Evolutionary conservation across 2,113 vertebrate genomes (phyloP), one percentile per base, ranked within the genome.

Genomic region (Pholis gunnellus): DNA sequence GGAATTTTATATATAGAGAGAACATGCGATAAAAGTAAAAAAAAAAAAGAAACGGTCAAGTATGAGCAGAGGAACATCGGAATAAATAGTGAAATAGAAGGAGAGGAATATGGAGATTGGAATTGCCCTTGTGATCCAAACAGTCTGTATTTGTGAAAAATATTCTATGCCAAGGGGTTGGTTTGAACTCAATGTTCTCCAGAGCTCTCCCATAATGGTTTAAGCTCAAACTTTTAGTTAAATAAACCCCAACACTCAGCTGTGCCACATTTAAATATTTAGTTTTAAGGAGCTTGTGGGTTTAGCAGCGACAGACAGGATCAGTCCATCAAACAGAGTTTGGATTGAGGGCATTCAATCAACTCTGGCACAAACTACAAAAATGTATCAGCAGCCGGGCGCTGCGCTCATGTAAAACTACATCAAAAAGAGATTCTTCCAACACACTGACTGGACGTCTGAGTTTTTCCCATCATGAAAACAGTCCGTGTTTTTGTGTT

Each of bases 191-290:
- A 31, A 54, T 46, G 66, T 85, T 85, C 69, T 80, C 71, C 64
- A 77, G 66, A 71, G 72, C 46, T 59, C 74, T 60, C 57, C 36
- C 74, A 52, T 88, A 84, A 93, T 80, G 74, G 68, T 92, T 91
- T 88, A 84, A 89, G 74, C 69, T 83, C 75, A 88, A 86, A 88
- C 73, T 67, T 81, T 83, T 87, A 83, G 82, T 85, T 90, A 94
- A 95, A 94, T 90, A 88, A 94, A 95, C 87, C 61, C 70, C 65
- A 73, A 81, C 65, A 86, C 82, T 89, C 77, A 89, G 88, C 89
- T 87, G 91, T 85, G 84, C 74, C 67, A 82, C 60, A 70, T 91
- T 95, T 91, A 94, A 94, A 94, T 95, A 93, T 95, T 95, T 94
- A 87, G 79, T 75, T 93, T 93, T 9, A 56, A 72, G 68, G 70